Conservation (phyloP, 2,888 invertebrate genomes). For the Plebejus melissa region DNA sequence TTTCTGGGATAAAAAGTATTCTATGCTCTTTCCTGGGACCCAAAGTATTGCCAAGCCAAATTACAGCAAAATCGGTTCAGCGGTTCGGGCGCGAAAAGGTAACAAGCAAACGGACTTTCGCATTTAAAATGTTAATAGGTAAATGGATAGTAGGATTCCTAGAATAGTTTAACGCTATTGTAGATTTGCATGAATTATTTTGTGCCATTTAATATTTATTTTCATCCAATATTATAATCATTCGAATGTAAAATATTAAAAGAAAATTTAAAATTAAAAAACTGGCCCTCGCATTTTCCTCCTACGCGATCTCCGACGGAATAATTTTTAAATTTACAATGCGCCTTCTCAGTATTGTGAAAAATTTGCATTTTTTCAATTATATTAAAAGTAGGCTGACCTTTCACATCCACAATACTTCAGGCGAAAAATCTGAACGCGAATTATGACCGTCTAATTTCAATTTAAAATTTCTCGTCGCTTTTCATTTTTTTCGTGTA, state of each 20-base stretch:
- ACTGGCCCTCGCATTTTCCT: neutral
- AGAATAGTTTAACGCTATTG: too few relatives aligned
- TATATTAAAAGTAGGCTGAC: constrained; percentile 10
- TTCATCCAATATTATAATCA: neutral
- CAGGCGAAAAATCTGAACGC: neutral
- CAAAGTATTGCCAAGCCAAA: too few relatives aligned
- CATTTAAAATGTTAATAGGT: too few relatives aligned
- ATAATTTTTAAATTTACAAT: constrained; percentile 25
- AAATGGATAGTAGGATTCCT: too few relatives aligned
- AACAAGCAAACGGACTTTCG: too few relatives aligned
- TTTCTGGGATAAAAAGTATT: too few relatives aligned
- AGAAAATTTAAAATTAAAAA: neutral
- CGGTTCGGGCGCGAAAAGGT: too few relatives aligned
- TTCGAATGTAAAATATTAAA: neutral
- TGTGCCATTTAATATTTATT: too few relatives aligned
- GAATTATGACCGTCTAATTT: neutral
- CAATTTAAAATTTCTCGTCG: constrained; percentile 1
- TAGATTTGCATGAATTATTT: neutral
- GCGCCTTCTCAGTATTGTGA: constrained; percentile 12
- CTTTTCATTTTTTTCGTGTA: neutral
- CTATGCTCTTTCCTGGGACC: too few relatives aligned
- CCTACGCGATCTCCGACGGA: neutral
- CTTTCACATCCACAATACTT: constrained; percentile 18
- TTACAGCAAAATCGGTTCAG: too few relatives aligned
- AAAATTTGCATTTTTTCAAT: constrained; percentile 25